phyloP scores from a whole-genome alignment of 2,888 invertebrate genomes.

The Gasteruption jaculator region DNA sequence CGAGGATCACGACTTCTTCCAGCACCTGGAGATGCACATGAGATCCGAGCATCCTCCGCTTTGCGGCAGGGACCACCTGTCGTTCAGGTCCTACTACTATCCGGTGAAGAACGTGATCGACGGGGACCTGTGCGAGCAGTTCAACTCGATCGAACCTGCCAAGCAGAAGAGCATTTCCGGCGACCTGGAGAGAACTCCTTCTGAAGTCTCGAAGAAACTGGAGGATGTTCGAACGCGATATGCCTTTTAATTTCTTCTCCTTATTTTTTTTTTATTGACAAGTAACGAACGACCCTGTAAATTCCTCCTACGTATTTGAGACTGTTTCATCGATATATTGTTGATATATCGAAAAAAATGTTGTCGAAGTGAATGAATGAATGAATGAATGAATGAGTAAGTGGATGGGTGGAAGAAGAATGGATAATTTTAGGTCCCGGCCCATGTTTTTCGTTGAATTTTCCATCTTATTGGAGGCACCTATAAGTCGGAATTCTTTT shows the following conservation, averaged over 20 bases:
- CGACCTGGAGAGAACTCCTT: constrained; percentile 91
- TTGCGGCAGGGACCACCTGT: constrained; percentile 95
- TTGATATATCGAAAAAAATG: no score
- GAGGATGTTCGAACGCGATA: constrained; percentile 98
- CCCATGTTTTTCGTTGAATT: no score
- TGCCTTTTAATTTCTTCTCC: constrained; percentile 84
- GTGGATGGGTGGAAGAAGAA: neutral
- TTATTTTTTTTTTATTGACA: no score
- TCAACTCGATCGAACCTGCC: constrained; percentile 86
- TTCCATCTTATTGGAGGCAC: no score
- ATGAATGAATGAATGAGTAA: neutral
- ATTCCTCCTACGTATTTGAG: no score
- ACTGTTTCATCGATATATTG: no score
- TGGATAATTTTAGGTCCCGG: no score
- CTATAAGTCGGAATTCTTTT: no score
- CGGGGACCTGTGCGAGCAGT: constrained; percentile 98
- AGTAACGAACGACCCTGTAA: no score
- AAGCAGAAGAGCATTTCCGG: constrained; percentile 95
- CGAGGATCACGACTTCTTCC: constrained; percentile 99
- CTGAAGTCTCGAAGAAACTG: constrained; percentile 96
- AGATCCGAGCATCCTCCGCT: constrained; percentile 93
- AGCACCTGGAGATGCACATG: constrained; percentile 99
- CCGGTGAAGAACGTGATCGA: constrained; percentile 98
- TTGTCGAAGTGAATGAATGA: neutral
- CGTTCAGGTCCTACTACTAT: constrained; percentile 95